Base-by-base conservation (phyloP, 2,113 vertebrate species). In the Columba janthina region DNA sequence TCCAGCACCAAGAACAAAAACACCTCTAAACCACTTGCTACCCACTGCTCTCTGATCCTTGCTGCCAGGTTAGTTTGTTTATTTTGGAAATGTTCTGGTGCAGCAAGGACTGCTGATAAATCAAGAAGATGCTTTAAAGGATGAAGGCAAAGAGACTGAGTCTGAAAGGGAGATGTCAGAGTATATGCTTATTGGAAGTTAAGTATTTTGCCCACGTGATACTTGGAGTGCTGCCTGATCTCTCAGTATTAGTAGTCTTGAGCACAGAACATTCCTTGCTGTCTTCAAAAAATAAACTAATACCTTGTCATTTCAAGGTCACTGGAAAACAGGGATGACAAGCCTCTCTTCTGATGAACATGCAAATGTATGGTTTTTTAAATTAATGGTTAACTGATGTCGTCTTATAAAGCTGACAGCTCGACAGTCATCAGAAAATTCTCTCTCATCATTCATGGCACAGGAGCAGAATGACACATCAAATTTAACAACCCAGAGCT, bases 401-500 rank as follows among this genome's bases (percentile, higher is more conserved):
- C 48, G 65, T n/a, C 28, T 58, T 74, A 73, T 31, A 61, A 78
- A 84, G 40, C 0, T 78, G 88, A 85, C 85, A 88, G 69, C 50
- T 93, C 38, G 86, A 69, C n/a, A 65, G 31, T 70, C 72, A 79
- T 70, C 85, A 69, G 77, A 92, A 93, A 94, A 56, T 21, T 83
- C 62, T 50, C 50, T 58, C 67, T 62, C 53, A 71, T 69, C 83
- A 53, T 53, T 88, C 48, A 85, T 10, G 12, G 64, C 34, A 66
- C 74, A 85, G 29, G 64, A 93, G 40, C 71, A 88, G 69, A 96
- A 91, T 25, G 74, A 71, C 70, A 88, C 0, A 0, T 76, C 86
- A 91, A 85, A 92, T 85, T 71, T 85, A 96, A 80, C 56, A 93
- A 89, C 29, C 64, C 53, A 90, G 75, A 95, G 61, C 70, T 69